phyloP scores from a whole-genome alignment of 2,113 vertebrate genomes.

The Gallinago undulata region DNA sequence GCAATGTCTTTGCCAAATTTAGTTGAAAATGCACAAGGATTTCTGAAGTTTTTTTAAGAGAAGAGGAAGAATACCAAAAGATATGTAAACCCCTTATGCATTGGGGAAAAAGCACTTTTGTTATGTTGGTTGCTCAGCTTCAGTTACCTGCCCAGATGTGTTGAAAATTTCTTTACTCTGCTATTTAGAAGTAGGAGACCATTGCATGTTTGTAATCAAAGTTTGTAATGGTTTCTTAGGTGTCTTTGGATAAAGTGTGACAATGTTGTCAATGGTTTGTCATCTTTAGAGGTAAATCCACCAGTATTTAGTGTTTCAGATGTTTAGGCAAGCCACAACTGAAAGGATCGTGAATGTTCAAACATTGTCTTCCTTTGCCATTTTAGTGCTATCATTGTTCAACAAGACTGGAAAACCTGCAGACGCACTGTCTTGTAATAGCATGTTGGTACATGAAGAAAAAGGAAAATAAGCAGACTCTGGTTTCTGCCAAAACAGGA shows the following conservation, averaged over 20 bases:
- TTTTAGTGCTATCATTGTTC: neutral
- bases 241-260: neutral
- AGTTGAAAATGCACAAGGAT: neutral
- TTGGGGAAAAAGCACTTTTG: neutral
- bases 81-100: neutral
- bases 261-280: neutral
- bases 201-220: neutral
- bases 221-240: neutral
- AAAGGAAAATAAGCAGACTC: neutral
- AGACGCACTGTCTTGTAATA: fast-evolving
- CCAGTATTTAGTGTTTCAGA: neutral
- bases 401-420: neutral
- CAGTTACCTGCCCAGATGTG: neutral
- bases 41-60: neutral
- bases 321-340: neutral
- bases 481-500: neutral
- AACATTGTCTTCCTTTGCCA: neutral
- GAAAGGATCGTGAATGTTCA: neutral
- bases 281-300: neutral
- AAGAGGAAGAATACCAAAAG: neutral
- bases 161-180: neutral
- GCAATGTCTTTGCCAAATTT: neutral
- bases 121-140: neutral
- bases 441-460: neutral
- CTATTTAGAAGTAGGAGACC: neutral